These are phyloP conservation scores for Lerista edwardsae DNA, from an alignment of 2,797 vertebrate species.

Conservation along the genomic window DNA sequence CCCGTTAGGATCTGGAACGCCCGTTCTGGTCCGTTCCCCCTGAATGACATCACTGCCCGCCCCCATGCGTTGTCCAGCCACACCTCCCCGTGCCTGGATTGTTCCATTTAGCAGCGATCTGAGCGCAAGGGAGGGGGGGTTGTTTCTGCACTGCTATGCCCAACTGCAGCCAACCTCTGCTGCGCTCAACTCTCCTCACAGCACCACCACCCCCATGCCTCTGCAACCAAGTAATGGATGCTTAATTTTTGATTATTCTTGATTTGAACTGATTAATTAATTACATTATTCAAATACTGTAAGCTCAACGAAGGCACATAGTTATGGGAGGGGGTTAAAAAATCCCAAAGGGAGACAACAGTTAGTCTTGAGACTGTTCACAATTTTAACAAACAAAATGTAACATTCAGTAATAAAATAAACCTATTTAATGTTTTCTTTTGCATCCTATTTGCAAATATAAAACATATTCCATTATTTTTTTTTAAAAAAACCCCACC, in stretches of 20 bases:
- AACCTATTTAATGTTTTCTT: not conserved
- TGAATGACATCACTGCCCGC: too few species aligned
- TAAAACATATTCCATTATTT: not conserved
- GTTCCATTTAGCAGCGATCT: too few species aligned
- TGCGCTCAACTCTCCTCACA: too few species aligned
- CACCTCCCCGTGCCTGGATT: too few species aligned
- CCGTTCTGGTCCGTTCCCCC: too few species aligned
- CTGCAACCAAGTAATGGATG: slow-evolving; percentile 1
- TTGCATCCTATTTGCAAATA: not conserved
- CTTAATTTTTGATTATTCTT: slow-evolving; percentile 20
- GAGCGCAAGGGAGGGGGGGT: too few species aligned
- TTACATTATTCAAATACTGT: not conserved
- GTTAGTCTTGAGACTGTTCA: not conserved
- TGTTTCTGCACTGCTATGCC: too few species aligned
- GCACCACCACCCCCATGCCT: too few species aligned
- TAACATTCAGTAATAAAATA: not conserved
- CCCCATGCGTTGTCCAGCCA: too few species aligned
- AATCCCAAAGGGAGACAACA: not conserved
- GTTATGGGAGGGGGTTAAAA: too few species aligned
- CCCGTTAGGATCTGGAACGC: too few species aligned
- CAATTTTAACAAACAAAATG: not conserved
- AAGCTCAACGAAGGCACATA: not conserved
- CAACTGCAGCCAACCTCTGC: too few species aligned
- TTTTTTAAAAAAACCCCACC: not conserved
- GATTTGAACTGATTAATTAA: slow-evolving; percentile 8